Base-by-base conservation (phyloP, 1,140 invertebrate species). In the Drosophila sturtevanti region DNA sequence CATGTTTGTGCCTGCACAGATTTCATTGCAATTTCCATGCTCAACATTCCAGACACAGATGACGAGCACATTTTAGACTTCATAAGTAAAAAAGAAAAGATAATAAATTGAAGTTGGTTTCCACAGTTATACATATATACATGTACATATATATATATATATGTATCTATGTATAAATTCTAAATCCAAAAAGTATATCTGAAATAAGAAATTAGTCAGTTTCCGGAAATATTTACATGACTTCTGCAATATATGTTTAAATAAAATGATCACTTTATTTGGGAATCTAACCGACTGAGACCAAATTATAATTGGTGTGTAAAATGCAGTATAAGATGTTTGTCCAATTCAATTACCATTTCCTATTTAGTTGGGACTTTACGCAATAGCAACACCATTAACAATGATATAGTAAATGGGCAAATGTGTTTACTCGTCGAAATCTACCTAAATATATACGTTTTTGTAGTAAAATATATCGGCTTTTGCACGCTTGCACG, bases 1-100 rank as follows among this genome's bases (percentile, higher is more conserved):
- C 77, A 80, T 75, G 63, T 58, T 66, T 64, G 63, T 66, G 73
- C 37, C 74, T 71, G 75, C 79, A 77, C 79, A 75, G 79, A 84
- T 89, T 89, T 89, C 63, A 79, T 68, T 52, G 73, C 44, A 52
- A 48, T 41, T 48, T 5, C 44, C 44, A 71, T 58, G 59, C 34
- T 41, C 56, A 54, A 38, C 72, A 76, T 78, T 78, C 68, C 74
- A 72, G 14, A 51, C 14, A 5, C 52, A 64, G 51, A 78, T 87
- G 82, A 81, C 82, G 82, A 63, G 63, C 44, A 51, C 44, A 51
- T 11, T 3, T 14, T n/a, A 2, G 16, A 7, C 27, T 31, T 7
- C 27, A 6, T 6, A 31, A 31, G 27, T 6, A 31, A 31, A 38
- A 38, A 35, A 35, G 10, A 35, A 35, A 35, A 35, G 9, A 12